These are phyloP conservation scores for Antheraea mylitta DNA, from an alignment of 1,140 invertebrate genomes.

Conservation along the genomic window DNA sequence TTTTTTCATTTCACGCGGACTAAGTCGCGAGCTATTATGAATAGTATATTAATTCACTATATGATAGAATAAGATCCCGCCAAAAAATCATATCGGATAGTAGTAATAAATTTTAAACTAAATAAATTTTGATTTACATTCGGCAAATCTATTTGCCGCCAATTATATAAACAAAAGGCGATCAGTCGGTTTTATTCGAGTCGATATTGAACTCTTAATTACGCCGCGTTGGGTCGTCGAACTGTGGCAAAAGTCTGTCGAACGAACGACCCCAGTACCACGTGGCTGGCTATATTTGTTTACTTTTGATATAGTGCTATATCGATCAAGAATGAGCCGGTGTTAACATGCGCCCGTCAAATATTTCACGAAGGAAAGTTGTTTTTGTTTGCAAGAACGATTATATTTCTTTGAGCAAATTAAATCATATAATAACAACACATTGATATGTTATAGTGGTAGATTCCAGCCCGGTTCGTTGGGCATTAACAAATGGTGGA, in stretches of 20 bases:
- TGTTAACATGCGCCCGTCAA: background rate
- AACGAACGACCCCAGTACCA: conserved; percentile 13
- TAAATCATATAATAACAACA: too few species aligned
- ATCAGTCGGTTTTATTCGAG: background rate
- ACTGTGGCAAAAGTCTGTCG: conserved; percentile 1
- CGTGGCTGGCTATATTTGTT: conserved; percentile 16
- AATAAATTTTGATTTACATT: background rate
- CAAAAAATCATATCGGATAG: too few species aligned
- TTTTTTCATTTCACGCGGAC: too few species aligned
- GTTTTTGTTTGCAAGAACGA: background rate
- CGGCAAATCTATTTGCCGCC: background rate
- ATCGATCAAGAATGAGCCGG: background rate
- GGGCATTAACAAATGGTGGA: background rate
- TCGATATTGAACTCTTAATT: conserved; percentile 39
- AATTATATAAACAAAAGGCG: conserved; percentile 7
- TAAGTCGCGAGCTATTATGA: too few species aligned
- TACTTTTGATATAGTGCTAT: background rate
- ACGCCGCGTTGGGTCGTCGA: conserved; percentile 25
- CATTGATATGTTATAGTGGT: too few species aligned
- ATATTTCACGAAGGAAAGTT: background rate
- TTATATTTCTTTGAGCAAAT: background rate
- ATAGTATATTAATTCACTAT: too few species aligned
- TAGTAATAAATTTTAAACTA: background rate
- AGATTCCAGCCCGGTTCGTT: background rate
- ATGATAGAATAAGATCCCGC: too few species aligned